Base-by-base conservation (phyloP, 2,113 vertebrate genomes). In the Haemorhous mexicanus region DNA sequence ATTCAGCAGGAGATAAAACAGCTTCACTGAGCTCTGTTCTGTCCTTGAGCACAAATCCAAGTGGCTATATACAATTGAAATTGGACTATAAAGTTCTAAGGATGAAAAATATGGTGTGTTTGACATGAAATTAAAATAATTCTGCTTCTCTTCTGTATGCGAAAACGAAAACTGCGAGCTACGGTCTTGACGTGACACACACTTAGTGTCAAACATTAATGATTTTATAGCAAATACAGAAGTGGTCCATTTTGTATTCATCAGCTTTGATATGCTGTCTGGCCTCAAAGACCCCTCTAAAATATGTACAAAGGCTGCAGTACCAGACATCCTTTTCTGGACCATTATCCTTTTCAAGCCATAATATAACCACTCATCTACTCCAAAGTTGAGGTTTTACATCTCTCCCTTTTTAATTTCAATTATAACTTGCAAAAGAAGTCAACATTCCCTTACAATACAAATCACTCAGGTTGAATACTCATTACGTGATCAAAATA, bases 391-490 rank as follows among this genome's bases (percentile, higher is more conserved):
- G 78, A 24, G 30, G 35, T 61, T 94, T 91, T 67, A 56, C 26
- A 61, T 59, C 33, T 86, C 78, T 80, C 32, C 43, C 74, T 81
- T 90, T 90, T 82, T 44, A 50, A 77, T 83, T 90, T 93, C 56
- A 92, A 72, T 92, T 90, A 46, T 35, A 93, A 78, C 72, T 76
- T 78, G 56, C 52, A 80, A 63, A 93, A 86, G 87, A 94, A 68
- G 18, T 83, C 75, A 94, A 63, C 69, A 69, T 63, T 68, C 23
- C 53, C 35, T 78, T 69, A 85, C 59, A 92, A 75, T 67, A 88
- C 49, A 43, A 96, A 95, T 79, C 64, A 50, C 44, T 84, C 89
- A 82, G 62, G 77, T 91, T 92, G 81, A 87, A 94, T 90, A 76
- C 58, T 88, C 69, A 61, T 85, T 93, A 81, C 0, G 0, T 32